Conservation (phyloP, 2,113 vertebrate genomes). For the Aegithalos caudatus region DNA sequence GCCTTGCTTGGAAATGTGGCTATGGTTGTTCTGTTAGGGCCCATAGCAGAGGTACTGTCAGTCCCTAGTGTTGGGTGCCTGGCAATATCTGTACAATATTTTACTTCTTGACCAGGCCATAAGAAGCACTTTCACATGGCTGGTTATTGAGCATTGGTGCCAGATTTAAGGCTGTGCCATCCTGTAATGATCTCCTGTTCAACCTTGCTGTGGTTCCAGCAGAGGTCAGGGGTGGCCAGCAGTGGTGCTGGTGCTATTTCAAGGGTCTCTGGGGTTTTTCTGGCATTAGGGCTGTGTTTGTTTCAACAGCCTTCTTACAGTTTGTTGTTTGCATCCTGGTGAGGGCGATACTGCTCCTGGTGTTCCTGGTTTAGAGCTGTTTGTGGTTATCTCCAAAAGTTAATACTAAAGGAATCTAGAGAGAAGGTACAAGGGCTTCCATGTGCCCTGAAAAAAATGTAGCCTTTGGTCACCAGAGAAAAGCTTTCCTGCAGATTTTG, state of each 20-base stretch:
- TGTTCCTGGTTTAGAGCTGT: background rate
- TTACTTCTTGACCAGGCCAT: background rate
- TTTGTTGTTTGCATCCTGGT: background rate
- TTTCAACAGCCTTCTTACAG: background rate
- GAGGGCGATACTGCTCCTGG: background rate
- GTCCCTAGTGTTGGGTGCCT: background rate
- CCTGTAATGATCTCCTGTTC: background rate
- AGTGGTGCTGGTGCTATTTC: background rate
- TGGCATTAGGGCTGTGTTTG: background rate
- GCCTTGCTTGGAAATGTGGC: background rate
- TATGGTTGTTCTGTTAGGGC: background rate
- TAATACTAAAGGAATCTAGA: background rate
- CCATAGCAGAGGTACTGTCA: background rate
- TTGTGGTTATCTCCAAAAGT: background rate
- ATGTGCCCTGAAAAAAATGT: rapidly evolving
- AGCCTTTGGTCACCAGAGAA: background rate
- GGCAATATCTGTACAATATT: background rate
- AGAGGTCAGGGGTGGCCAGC: background rate
- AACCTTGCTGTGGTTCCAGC: rapidly evolving
- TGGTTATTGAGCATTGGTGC: background rate
- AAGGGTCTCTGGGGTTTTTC: background rate
- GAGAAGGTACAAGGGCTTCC: background rate
- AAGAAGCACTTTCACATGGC: background rate
- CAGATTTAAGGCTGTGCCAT: background rate
- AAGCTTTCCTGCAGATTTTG: background rate